Evolutionary conservation across 2,888 invertebrate genomes (phyloP).

Genomic region (Temnothorax rugatulus): DNA sequence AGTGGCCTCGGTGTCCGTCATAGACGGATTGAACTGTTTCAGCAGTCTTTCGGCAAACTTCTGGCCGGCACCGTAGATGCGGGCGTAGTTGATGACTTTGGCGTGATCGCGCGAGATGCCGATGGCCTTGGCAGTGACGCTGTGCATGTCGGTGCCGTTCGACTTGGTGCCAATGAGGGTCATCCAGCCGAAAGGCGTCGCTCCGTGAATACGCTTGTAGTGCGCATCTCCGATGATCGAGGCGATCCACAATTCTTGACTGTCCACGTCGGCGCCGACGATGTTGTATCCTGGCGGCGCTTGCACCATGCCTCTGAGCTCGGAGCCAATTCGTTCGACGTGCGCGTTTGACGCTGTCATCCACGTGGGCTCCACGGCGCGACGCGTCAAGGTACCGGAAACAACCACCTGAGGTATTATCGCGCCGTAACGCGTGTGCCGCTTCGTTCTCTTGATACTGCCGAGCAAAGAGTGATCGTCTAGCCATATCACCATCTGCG

Average conservation of each 20-base stretch:
- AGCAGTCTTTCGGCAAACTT: slow-evolving; percentile 95
- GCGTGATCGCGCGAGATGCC: slow-evolving; percentile 97
- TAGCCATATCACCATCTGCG: slow-evolving; percentile 95
- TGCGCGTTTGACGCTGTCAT: slow-evolving; percentile 99
- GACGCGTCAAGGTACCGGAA: slow-evolving; percentile 96
- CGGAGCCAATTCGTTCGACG: slow-evolving; percentile 96
- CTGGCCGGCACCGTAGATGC: slow-evolving; percentile 98
- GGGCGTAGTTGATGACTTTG: slow-evolving; percentile 98
- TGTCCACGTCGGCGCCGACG: slow-evolving; percentile 99
- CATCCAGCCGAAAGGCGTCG: slow-evolving; percentile 99
- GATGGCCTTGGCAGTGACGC: slow-evolving; percentile 96
- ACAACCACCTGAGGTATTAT: slow-evolving; percentile 94
- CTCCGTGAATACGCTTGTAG: slow-evolving; percentile 93
- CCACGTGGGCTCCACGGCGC: slow-evolving; percentile 99
- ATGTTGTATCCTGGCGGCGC: slow-evolving; percentile 95
- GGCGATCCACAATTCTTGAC: slow-evolving; percentile 98
- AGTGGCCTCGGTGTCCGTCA: slow-evolving; percentile 92
- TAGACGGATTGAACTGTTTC: slow-evolving; percentile 96
- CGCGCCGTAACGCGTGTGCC: slow-evolving; percentile 88
- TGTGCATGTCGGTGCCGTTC: slow-evolving; percentile 97
- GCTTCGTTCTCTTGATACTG: slow-evolving; percentile 59
- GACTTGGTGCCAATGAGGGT: slow-evolving; percentile 97
- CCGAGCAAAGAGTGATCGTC: slow-evolving; percentile 87
- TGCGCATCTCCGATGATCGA: slow-evolving; percentile 88
- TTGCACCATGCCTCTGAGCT: slow-evolving; percentile 97